Percentiles rank a stretch among this genome's conserved stretches.
phyloP scores from a whole-genome alignment of 2,113 vertebrate species.

The Myrmecobius fasciatus region DNA sequence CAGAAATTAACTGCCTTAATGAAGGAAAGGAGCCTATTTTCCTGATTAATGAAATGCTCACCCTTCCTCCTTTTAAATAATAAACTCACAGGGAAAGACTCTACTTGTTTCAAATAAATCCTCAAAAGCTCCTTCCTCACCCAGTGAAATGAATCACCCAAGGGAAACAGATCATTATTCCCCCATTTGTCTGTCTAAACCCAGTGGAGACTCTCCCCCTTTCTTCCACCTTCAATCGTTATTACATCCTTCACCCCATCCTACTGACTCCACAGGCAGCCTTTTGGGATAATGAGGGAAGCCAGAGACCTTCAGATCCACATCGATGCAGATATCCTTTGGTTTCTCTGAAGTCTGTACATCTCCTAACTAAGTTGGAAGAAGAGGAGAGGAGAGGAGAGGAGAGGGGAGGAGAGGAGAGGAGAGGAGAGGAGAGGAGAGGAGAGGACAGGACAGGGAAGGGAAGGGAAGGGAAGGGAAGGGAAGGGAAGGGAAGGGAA shows the following conservation, averaged over 20 bases:
- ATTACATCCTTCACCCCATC: constrained; percentile 14
- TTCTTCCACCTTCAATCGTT: neutral
- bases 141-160: constrained; percentile 74
- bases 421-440: neutral
- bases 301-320: neutral
- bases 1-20: constrained; percentile 18
- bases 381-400: too few species aligned
- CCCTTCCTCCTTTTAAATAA: constrained; percentile 21
- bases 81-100: constrained; percentile 45
- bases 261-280: neutral
- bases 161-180: constrained; percentile 70
- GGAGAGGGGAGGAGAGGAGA: too few species aligned
- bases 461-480: too few species aligned
- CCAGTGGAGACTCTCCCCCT: constrained; percentile 23
- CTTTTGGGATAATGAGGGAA: neutral
- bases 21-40: constrained; percentile 46
- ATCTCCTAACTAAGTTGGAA: neutral
- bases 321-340: neutral
- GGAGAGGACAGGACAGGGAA: neutral
- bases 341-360: neutral
- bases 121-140: constrained; percentile 31
- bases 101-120: constrained; percentile 60
- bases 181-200: constrained; percentile 68
- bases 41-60: constrained; percentile 71
- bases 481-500: accelerated